phyloP scores from a whole-genome alignment of 2,888 invertebrate genomes.

The Drosophila borborema region DNA sequence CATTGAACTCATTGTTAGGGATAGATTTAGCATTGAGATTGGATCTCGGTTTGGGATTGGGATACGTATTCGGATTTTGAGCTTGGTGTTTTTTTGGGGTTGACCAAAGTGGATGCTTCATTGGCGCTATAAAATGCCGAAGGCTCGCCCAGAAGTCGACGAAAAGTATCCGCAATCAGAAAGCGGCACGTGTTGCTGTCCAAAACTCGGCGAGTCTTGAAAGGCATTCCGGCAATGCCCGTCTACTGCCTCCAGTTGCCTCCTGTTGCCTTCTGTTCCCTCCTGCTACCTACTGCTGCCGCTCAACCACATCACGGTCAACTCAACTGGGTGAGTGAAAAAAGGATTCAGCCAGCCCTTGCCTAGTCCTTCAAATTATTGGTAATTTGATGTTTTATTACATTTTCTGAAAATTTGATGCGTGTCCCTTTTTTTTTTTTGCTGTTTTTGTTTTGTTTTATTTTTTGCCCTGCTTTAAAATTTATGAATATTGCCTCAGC shows the following conservation, averaged over 20 bases:
- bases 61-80: neutral
- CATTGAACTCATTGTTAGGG: constrained; percentile 38
- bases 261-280: neutral
- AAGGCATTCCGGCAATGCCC: neutral
- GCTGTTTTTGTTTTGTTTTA: constrained; percentile 25
- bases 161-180: constrained; percentile 66
- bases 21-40: constrained; percentile 8
- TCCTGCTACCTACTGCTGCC: neutral
- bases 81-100: constrained; percentile 15
- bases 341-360: constrained; percentile 51
- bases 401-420: constrained; percentile 55
- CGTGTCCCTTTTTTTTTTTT: constrained; percentile 29
- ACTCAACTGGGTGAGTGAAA: constrained; percentile 13
- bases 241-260: no score
- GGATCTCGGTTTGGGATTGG: neutral
- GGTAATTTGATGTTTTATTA: constrained; percentile 75
- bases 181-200: constrained; percentile 70
- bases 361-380: constrained; percentile 54
- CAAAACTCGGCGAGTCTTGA: constrained; percentile 18
- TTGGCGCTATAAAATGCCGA: constrained; percentile 52
- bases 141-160: constrained; percentile 21
- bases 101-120: constrained; percentile 35
- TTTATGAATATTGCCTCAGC: constrained; percentile 54
- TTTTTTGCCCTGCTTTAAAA: constrained; percentile 53
- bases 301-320: neutral